Base-by-base conservation (phyloP, 2,888 invertebrate species). In the Latheticus oryzae region DNA sequence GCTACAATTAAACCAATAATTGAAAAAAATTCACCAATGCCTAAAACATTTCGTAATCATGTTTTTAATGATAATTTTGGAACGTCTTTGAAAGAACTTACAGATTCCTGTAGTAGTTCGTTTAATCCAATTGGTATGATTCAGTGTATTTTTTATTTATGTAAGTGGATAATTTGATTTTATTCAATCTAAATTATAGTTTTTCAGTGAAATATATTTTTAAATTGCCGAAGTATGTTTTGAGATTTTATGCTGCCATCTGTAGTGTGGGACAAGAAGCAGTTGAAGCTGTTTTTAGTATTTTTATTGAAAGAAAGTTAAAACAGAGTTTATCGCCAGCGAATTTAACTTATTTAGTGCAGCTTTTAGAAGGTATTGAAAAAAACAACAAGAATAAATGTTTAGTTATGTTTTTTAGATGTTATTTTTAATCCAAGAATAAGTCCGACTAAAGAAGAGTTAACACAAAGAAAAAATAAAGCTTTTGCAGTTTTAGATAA, bases 301-400 rank as follows among this genome's bases (percentile, higher is more conserved):
- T 72, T 61, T 40, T 73, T 71, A 61, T 80, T 81, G 54, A 80
- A 78, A 65, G 72, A 58, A 11, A 75, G 75, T 32, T 79, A 80
- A 38, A 67, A 65, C 17, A 74, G 0, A 70, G 83, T 12, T 75
- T 87, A 1, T 79, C 79, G 0, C 83, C 85, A 65, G 78, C 82
- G 16, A 79, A 85, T 58, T 69, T 87, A 35, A 83, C 85, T 7
- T 82, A 84, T 70, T 78, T 87, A 1, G 81, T 87, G 38, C 76
- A 79, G 54, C 73, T 85, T 58, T 81, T 87, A 8, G 85, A 87
- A 71, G 83, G 87, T 86, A 69, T 4, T 11, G n/a, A n/a, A n/a
- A 38, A 66, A 75, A 62, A 35, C 30, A 5, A 9, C 2, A 32
- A 9, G 9, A 2, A 32, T 32, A 8, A n/a, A n/a, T n/a, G n/a